phyloP scores from a whole-genome alignment of 2,888 invertebrate genomes.

The Tiphia femorata region DNA sequence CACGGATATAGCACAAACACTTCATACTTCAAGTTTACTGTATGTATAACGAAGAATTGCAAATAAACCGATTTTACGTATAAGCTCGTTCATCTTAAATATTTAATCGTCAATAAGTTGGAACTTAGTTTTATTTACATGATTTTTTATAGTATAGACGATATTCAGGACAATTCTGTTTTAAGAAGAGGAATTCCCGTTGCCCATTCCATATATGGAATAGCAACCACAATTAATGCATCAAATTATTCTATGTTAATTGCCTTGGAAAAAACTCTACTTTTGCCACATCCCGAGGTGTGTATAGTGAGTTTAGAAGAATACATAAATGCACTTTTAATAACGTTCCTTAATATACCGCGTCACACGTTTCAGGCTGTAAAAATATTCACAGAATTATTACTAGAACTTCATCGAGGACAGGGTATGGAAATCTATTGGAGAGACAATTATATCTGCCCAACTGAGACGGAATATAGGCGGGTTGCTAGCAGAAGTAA shows the following conservation, averaged over 20 bases:
- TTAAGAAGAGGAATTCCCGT: slow-evolving; percentile 94
- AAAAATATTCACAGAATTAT: slow-evolving; percentile 87
- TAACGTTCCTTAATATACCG: not conserved
- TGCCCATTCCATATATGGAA: slow-evolving; percentile 96
- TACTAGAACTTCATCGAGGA: slow-evolving; percentile 93
- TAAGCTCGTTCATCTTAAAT: not conserved
- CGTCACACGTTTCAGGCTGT: slow-evolving; percentile 75
- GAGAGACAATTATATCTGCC: slow-evolving; percentile 95
- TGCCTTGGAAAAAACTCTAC: slow-evolving; percentile 87
- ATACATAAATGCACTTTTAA: too few species aligned
- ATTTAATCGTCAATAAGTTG: not conserved
- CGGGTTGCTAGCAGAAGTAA: slow-evolving; percentile 93
- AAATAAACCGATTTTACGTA: too few species aligned
- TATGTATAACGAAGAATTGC: slow-evolving; percentile 76
- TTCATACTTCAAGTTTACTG: slow-evolving; percentile 97
- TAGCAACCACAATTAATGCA: slow-evolving; percentile 94
- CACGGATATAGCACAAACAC: slow-evolving; percentile 93
- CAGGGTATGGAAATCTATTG: slow-evolving; percentile 99
- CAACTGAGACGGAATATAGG: slow-evolving; percentile 94
- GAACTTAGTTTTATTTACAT: not conserved
- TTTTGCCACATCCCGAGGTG: slow-evolving; percentile 82
- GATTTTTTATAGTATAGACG: slow-evolving; percentile 88
- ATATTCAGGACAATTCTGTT: slow-evolving; percentile 97
- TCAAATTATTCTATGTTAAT: slow-evolving; percentile 95
- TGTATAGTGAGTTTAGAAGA: too few species aligned